Evolutionary conservation across 1,140 invertebrate genomes (phyloP).

Genomic region (Aphidius gifuensis): DNA sequence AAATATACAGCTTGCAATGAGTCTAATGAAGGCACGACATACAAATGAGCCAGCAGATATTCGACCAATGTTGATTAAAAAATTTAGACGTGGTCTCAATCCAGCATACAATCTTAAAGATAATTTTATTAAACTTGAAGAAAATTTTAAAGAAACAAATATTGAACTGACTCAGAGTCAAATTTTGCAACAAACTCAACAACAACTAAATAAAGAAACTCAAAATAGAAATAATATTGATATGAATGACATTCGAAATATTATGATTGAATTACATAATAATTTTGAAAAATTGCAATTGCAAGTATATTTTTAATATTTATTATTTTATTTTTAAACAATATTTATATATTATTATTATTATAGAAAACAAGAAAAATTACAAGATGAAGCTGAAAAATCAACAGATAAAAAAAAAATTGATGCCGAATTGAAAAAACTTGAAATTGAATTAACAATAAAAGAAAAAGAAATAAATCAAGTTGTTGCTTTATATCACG

Average conservation of each 20-base stretch:
- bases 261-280: constrained; percentile 6
- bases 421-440: constrained; percentile 38
- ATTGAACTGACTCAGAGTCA: neutral
- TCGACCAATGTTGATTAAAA: constrained; percentile 10
- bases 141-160: neutral
- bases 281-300: constrained; percentile 11
- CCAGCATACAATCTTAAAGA: neutral
- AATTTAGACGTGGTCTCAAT: constrained; percentile 4
- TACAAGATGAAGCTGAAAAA: constrained; percentile 40
- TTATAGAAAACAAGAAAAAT: constrained; percentile 53
- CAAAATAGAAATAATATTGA: too few species aligned
- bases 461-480: constrained; percentile 58
- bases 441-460: constrained; percentile 49
- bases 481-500: constrained; percentile 54
- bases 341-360: constrained; percentile 8
- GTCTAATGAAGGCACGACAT: constrained; percentile 14
- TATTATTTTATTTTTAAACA: constrained; percentile 15
- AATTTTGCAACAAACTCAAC: too few species aligned
- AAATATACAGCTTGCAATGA: constrained; percentile 55
- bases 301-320: constrained; percentile 4
- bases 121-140: neutral
- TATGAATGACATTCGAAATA: neutral
- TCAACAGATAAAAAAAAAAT: constrained; percentile 28
- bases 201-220: too few species aligned
- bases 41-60: neutral